phyloP scores from a whole-genome alignment of 2,113 vertebrate species.

The Melierax canorus region DNA sequence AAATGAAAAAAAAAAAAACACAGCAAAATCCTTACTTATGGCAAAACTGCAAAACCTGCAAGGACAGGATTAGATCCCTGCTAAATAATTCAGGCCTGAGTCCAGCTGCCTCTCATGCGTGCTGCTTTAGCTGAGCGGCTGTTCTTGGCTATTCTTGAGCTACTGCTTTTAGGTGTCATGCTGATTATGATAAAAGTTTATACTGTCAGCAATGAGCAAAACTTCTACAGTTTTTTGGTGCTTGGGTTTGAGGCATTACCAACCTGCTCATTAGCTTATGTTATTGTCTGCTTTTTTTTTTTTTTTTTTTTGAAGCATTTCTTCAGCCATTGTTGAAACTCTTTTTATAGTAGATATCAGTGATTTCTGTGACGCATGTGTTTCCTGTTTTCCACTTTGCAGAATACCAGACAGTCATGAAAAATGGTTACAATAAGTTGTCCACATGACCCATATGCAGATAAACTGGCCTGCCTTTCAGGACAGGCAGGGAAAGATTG shows the following conservation, averaged over 20 bases:
- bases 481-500: not conserved
- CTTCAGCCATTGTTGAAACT: not conserved
- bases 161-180: not conserved
- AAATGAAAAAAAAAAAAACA: not conserved
- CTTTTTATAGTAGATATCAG: not conserved
- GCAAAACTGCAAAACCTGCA: not conserved
- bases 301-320: not conserved
- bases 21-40: not conserved
- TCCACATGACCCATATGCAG: not conserved
- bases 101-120: not conserved
- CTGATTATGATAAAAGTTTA: not conserved
- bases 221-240: not conserved
- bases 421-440: not conserved
- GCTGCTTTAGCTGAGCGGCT: not conserved
- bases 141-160: not conserved
- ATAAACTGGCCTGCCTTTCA: not conserved
- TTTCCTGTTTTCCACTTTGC: not conserved
- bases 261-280: not conserved
- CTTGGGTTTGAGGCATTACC: not conserved
- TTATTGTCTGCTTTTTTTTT: not conserved
- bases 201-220: not conserved
- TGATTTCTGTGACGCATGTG: not conserved
- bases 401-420: not conserved
- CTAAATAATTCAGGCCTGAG: not conserved
- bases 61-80: constrained; percentile 7